These are phyloP conservation scores for Speoplatyrhinus poulsoni DNA, from an alignment of 2,113 vertebrate species.

Conservation along the genomic window DNA sequence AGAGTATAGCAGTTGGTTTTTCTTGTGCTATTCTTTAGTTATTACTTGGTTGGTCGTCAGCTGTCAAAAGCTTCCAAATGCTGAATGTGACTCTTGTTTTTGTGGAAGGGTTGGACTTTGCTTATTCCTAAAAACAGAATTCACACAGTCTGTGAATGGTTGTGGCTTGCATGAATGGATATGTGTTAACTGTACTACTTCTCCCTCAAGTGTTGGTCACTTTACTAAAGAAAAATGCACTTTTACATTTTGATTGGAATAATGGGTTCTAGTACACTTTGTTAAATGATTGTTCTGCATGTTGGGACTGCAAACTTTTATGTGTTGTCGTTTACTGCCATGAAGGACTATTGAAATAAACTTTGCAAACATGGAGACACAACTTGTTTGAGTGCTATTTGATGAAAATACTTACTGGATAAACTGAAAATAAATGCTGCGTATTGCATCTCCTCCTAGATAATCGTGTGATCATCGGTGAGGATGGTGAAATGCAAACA, in stretches of 20 bases:
- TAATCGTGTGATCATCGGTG: background rate
- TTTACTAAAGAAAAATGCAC: constrained; percentile 81
- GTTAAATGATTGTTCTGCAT: constrained; percentile 95
- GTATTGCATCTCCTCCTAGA: background rate
- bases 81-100: constrained; percentile 64
- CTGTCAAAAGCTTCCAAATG: constrained; percentile 44
- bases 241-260: constrained; percentile 77
- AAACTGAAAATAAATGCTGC: background rate
- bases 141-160: constrained; percentile 74
- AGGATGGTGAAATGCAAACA: constrained; percentile 37
- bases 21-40: constrained; percentile 51
- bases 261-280: constrained; percentile 71
- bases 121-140: constrained; percentile 71
- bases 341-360: constrained; percentile 82
- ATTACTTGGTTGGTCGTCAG: constrained; percentile 39
- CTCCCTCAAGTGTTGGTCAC: constrained; percentile 82
- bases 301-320: constrained; percentile 93
- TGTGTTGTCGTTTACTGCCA: constrained; percentile 93
- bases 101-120: constrained; percentile 74
- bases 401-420: background rate
- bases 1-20: constrained; percentile 28
- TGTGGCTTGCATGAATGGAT: constrained; percentile 88
- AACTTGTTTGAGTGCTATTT: background rate
- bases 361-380: constrained; percentile 50
- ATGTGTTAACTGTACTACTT: constrained; percentile 82